phyloP scores from a whole-genome alignment of 1,140 invertebrate species.

The Nasonia giraulti region DNA sequence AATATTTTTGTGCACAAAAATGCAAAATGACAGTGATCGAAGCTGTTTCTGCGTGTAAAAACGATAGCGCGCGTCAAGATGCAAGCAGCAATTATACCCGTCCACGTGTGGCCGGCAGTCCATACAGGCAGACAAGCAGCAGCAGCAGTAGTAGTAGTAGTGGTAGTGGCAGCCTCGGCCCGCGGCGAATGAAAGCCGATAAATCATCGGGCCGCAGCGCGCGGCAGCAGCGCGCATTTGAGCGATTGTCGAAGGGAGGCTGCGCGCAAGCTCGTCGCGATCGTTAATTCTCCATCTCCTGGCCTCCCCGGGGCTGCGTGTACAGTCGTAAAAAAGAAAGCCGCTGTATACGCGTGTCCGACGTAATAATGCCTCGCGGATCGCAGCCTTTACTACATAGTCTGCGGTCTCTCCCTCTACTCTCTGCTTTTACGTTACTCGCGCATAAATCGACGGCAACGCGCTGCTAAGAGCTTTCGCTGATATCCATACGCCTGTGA shows the following conservation, averaged over 20 bases:
- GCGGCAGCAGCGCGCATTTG: neutral
- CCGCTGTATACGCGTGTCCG: neutral
- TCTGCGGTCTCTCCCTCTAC: neutral
- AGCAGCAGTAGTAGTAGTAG: neutral
- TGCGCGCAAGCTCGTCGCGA: neutral
- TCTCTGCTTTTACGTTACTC: slow-evolving; percentile 18
- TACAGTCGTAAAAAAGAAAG: slow-evolving; percentile 17
- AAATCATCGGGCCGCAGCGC: slow-evolving; percentile 52
- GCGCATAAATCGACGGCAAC: slow-evolving; percentile 32
- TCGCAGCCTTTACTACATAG: neutral
- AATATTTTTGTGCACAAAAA: too few relatives aligned
- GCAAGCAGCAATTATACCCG: too few relatives aligned
- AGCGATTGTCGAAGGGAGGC: slow-evolving; percentile 2
- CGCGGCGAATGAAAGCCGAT: slow-evolving; percentile 55
- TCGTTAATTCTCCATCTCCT: slow-evolving; percentile 18
- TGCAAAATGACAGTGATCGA: too few relatives aligned
- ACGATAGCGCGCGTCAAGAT: too few relatives aligned
- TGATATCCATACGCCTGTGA: neutral
- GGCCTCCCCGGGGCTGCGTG: neutral
- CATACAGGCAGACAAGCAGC: neutral
- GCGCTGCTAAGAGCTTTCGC: neutral
- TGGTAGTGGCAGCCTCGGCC: neutral
- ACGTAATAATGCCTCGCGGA: neutral
- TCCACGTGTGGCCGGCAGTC: neutral
- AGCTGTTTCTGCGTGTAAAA: too few relatives aligned